Evolutionary conservation across 2,888 invertebrate species (phyloP).

Genomic region (Alviniconcha strummeri): DNA sequence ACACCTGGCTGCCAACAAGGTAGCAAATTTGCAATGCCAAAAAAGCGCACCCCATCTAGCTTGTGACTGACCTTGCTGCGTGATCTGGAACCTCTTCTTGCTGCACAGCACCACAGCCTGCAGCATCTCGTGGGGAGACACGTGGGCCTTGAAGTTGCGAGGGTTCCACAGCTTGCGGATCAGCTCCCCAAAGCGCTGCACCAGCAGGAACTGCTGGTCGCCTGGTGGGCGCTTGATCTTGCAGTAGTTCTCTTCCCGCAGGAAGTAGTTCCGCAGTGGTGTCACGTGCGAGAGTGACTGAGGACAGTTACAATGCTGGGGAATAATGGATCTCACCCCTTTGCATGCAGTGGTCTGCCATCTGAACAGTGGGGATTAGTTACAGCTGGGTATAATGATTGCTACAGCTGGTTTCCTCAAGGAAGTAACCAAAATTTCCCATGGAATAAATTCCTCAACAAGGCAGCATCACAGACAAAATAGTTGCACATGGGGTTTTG

Average conservation of each 20-base stretch:
- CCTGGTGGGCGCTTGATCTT: conserved; percentile 93
- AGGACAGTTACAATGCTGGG: not conserved
- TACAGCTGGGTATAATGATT: too few relatives aligned
- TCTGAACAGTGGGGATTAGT: too few relatives aligned
- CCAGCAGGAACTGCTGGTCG: conserved; percentile 92
- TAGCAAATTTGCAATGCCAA: too few relatives aligned
- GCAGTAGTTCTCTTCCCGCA: conserved; percentile 92
- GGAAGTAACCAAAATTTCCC: too few relatives aligned
- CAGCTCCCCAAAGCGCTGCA: conserved; percentile 91
- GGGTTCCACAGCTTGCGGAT: conserved; percentile 99
- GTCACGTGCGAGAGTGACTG: conserved; percentile 96
- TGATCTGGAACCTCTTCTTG: conserved; percentile 97
- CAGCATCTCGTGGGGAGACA: conserved; percentile 99
- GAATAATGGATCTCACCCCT: too few relatives aligned
- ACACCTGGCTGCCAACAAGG: too few relatives aligned
- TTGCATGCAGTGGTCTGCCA: too few relatives aligned
- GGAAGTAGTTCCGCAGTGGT: conserved; percentile 94
- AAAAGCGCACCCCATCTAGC: too few relatives aligned
- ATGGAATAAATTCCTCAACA: too few relatives aligned
- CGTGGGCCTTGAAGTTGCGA: conserved; percentile 98
- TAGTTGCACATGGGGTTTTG: too few relatives aligned
- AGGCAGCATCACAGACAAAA: too few relatives aligned
- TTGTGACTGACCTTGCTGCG: conserved; percentile 86
- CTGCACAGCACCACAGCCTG: conserved; percentile 98
- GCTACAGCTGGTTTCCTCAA: too few relatives aligned